Percentiles rank a stretch among this genome's conserved stretches.
Evolutionary conservation across 2,888 invertebrate genomes (phyloP).

Genomic region (Parasteatoda lunata): DNA sequence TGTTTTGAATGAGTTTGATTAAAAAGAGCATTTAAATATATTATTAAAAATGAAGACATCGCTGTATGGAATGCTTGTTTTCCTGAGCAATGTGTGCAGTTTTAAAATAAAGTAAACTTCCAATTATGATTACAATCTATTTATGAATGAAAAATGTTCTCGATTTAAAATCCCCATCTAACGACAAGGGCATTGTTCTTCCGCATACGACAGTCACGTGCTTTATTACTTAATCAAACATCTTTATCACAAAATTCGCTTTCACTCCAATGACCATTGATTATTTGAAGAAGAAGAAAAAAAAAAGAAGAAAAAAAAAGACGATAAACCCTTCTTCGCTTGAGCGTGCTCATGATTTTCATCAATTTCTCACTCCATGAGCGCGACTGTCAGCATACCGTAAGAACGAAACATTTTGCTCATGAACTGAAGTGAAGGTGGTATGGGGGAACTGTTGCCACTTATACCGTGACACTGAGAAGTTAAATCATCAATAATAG

Average conservation of each 20-base stretch:
- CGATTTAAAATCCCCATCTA: no score
- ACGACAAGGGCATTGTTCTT: neutral
- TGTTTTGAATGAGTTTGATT: no score
- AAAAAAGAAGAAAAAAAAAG: slow-evolving; percentile 4
- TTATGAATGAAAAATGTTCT: no score
- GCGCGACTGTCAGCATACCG: slow-evolving; percentile 28
- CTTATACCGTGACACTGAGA: slow-evolving; percentile 53
- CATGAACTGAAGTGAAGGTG: neutral
- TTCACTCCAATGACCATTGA: neutral
- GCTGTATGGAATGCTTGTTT: no score
- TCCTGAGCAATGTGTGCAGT: no score
- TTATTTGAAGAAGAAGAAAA: neutral
- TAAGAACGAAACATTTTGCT: slow-evolving; percentile 1
- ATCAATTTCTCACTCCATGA: neutral
- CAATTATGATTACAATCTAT: no score
- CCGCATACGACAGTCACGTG: neutral
- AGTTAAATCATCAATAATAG: slow-evolving; percentile 66
- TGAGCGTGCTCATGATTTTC: slow-evolving; percentile 17
- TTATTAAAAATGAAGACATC: no score
- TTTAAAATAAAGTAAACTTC: no score
- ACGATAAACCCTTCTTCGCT: slow-evolving; percentile 31
- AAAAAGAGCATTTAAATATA: no score
- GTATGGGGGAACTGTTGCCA: neutral
- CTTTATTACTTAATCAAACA: neutral
- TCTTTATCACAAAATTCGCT: neutral